Base-by-base conservation (phyloP, 2,888 invertebrate species). In the Hirtodrosophila cameraria region DNA sequence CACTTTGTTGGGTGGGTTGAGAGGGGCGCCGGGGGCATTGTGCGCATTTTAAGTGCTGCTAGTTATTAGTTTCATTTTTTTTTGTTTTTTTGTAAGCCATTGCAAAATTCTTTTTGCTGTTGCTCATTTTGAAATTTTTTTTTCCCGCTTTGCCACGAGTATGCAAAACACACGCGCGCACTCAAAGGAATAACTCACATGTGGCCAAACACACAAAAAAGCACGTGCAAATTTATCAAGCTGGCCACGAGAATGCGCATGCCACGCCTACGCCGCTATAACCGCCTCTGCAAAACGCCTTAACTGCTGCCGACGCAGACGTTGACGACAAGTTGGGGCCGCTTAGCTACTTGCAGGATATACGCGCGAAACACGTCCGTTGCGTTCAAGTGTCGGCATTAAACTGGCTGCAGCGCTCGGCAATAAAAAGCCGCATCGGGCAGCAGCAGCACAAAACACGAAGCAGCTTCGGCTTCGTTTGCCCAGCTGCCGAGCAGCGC, bases 191-290 rank as follows among this genome's bases (percentile, higher is more conserved):
- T 62, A 64, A 43, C 61, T 60, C 58, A 58, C 60, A 55, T 60
- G 62, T 60, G 46, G 53, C 53, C 55, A 46, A 38, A 39, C n/a
- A 43, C 53, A 6, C 23, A 23, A 23, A 49, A 50, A 49, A 67
- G 66, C 77, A 70, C 74, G 74, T 75, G 75, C 59, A 54, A 63
- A 59, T 60, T 77, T 73, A 46, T 38, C 43, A 52, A n/a, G n/a
- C 23, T 20, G 42, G 50, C 50, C 45, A 41, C 36, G 38, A 43
- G 33, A 20, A 66, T 49, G 67, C 67, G 55, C 59, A 71, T 39
- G 28, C 49, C 28, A 27, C 50, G 45, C 43, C 38, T 6, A 49
- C 53, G 41, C 8, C 18, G n/a, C n/a, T n/a, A n/a, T n/a, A n/a
- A n/a, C n/a, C n/a, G n/a, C n/a, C n/a, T n/a, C n/a, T n/a, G n/a